Evolutionary conservation across 2,113 vertebrate genomes (phyloP).

Genomic region (Psilopsiagon aymara): DNA sequence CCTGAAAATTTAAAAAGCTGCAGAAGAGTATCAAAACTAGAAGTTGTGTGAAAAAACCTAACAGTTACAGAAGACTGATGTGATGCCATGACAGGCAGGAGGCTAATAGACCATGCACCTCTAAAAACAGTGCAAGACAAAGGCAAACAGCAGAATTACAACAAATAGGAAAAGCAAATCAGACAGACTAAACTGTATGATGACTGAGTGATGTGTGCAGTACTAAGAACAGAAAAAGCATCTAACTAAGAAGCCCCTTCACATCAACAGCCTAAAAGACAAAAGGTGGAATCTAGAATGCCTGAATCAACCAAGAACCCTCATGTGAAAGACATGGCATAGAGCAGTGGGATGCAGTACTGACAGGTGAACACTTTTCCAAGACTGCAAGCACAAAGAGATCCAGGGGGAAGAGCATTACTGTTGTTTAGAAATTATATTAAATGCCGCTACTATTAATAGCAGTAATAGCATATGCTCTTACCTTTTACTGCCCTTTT

Average conservation of each 20-base stretch:
- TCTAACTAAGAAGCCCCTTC: background rate
- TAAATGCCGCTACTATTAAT: background rate
- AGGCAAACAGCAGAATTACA: background rate
- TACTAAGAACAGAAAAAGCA: background rate
- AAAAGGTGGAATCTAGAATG: background rate
- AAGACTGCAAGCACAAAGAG: background rate
- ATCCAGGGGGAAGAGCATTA: background rate
- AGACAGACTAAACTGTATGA: background rate
- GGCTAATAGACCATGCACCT: background rate
- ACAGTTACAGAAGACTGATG: background rate
- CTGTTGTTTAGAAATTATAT: background rate
- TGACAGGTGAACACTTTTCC: background rate
- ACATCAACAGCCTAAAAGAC: background rate
- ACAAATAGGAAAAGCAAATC: background rate
- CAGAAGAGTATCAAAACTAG: background rate
- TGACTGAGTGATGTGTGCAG: background rate
- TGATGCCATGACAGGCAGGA: background rate
- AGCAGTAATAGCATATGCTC: background rate
- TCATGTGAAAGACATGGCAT: background rate
- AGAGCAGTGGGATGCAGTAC: background rate
- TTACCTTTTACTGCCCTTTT: background rate
- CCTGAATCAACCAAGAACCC: background rate
- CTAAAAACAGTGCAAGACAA: background rate
- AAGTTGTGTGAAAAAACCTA: background rate
- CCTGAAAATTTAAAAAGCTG: background rate